Conservation (phyloP, 2,888 invertebrate species). For the Pardosa pseudoannulata region DNA sequence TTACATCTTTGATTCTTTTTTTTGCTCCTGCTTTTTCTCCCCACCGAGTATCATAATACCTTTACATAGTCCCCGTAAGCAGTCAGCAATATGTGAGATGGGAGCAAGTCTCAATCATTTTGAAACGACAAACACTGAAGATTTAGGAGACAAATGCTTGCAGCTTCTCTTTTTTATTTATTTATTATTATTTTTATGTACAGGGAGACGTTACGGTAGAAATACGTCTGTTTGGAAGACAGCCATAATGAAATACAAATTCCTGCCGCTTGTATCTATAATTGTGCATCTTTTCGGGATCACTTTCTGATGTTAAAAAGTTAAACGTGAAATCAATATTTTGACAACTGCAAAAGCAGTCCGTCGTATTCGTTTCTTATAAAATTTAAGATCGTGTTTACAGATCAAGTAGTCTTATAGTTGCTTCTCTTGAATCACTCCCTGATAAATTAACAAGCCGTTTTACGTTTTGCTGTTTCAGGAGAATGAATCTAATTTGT, state of each 20-base stretch:
- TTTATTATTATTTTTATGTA: slow-evolving; percentile 9
- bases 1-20: slow-evolving; percentile 30
- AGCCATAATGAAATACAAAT: slow-evolving; percentile 16
- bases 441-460: too few relatives aligned
- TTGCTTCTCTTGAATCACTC: too few relatives aligned
- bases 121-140: slow-evolving; percentile 18
- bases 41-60: slow-evolving; percentile 20
- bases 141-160: slow-evolving; percentile 43
- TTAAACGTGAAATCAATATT: neutral
- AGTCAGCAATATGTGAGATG: slow-evolving; percentile 43
- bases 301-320: neutral
- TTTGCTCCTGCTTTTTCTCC: slow-evolving; percentile 1
- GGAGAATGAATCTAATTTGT: too few relatives aligned
- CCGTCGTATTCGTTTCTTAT: too few relatives aligned
- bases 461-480: too few relatives aligned
- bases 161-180: too few relatives aligned
- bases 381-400: neutral
- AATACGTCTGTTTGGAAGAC: neutral
- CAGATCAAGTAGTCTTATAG: neutral
- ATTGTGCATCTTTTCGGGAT: neutral
- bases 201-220: slow-evolving; percentile 5
- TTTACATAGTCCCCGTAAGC: slow-evolving; percentile 29
- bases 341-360: too few relatives aligned
- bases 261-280: neutral
- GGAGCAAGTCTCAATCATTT: slow-evolving; percentile 24